phyloP scores from a whole-genome alignment of 2,113 vertebrate genomes.

The Globicephala melas region DNA sequence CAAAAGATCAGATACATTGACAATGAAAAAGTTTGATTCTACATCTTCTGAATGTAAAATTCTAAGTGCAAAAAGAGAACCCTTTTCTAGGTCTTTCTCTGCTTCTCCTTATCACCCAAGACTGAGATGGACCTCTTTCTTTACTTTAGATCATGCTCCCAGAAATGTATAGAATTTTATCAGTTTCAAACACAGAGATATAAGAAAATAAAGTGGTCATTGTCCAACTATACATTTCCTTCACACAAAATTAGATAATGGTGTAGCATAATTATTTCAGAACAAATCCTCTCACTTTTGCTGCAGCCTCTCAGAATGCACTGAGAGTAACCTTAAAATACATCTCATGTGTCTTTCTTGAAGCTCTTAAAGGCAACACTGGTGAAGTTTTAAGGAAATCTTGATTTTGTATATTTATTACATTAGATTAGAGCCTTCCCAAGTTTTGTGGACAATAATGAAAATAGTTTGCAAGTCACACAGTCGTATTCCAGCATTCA shows the following conservation, averaged over 20 bases:
- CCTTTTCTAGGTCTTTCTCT: not conserved
- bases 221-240: not conserved
- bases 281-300: not conserved
- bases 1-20: not conserved
- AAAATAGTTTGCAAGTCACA: not conserved
- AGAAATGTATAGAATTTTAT: not conserved
- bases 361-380: not conserved
- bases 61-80: not conserved
- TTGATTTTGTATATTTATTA: not conserved
- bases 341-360: not conserved
- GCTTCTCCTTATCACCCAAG: not conserved
- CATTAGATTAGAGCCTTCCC: not conserved
- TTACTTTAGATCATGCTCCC: not conserved
- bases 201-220: not conserved
- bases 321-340: not conserved
- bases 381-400: not conserved
- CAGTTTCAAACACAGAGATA: not conserved
- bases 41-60: not conserved
- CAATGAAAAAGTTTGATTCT: not conserved
- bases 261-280: not conserved
- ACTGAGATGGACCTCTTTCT: not conserved
- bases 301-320: not conserved
- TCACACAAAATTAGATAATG: not conserved
- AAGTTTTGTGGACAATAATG: not conserved
- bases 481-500: not conserved